A percentile compares a stretch with the other conserved stretches of the same genome.
Conservation (phyloP, 2,113 vertebrate species). For the Cathartes aura region DNA sequence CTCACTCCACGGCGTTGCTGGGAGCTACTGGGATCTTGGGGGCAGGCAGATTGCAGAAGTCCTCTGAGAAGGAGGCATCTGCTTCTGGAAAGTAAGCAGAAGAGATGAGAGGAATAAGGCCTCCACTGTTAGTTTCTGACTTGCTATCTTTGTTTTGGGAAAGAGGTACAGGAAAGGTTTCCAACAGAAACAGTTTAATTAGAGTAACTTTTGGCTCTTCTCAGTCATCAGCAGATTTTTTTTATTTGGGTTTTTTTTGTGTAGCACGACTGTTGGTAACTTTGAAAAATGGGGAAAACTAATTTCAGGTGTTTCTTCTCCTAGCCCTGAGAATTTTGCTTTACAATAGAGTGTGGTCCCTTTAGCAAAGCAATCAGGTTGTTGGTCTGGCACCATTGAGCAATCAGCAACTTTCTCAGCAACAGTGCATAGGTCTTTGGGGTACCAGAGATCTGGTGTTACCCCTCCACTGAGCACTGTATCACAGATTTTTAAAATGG, state of each 20-base stretch:
- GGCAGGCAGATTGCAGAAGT: not conserved
- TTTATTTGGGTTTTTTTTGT: not conserved
- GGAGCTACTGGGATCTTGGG: not conserved
- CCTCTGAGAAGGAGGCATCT: not conserved
- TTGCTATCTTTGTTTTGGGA: not conserved
- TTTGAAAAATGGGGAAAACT: not conserved
- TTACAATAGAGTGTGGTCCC: not conserved
- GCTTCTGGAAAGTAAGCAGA: not conserved
- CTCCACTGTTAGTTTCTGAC: not conserved
- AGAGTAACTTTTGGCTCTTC: not conserved
- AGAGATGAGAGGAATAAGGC: not conserved
- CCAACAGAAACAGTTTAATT: not conserved
- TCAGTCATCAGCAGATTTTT: not conserved
- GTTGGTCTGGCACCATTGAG: not conserved
- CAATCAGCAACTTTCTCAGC: not conserved
- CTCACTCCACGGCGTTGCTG: not conserved
- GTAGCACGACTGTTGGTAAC: not conserved
- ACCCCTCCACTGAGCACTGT: not conserved
- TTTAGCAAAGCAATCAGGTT: not conserved
- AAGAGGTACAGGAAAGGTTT: not conserved
- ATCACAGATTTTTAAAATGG: not conserved
- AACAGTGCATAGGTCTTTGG: rapidly evolving
- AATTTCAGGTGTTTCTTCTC: not conserved
- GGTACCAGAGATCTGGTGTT: not conserved
- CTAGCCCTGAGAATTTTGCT: not conserved